Percentiles rank a stretch among this genome's conserved stretches.
Conservation (phyloP, 1,140 invertebrate genomes). For the Dendroctonus valens region DNA sequence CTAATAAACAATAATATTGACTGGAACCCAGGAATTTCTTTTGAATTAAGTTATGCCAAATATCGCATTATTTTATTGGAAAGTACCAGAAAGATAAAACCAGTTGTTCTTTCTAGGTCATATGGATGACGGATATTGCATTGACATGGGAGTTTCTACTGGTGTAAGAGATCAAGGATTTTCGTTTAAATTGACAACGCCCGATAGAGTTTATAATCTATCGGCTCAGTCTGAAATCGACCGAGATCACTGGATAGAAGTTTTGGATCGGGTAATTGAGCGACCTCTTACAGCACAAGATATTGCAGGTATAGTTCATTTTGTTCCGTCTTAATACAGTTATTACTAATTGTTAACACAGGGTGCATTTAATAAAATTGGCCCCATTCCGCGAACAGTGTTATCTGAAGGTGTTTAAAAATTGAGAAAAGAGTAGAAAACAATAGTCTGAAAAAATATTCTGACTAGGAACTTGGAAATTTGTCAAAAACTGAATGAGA, state of each 20-base stretch:
- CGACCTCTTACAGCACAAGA: slow-evolving; percentile 78
- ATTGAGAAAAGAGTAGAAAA: too few species aligned
- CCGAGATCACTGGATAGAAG: slow-evolving; percentile 75
- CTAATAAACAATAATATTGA: too few species aligned
- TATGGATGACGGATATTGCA: slow-evolving; percentile 69
- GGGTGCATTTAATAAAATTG: too few species aligned
- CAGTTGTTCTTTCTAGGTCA: slow-evolving; percentile 56
- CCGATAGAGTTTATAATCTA: slow-evolving; percentile 77
- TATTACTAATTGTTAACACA: too few species aligned
- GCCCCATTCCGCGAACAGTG: not conserved
- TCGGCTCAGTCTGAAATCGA: slow-evolving; percentile 77
- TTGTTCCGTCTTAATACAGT: not conserved
- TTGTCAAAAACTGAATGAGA: not conserved
- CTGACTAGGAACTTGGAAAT: not conserved
- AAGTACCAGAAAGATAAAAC: too few species aligned
- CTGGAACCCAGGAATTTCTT: too few species aligned
- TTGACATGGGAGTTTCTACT: slow-evolving; percentile 62
- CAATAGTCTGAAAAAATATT: not conserved
- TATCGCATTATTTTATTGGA: too few species aligned
- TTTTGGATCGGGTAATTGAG: slow-evolving; percentile 73
- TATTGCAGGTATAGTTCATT: slow-evolving; percentile 59
- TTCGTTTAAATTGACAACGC: slow-evolving; percentile 84
- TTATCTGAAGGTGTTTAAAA: not conserved
- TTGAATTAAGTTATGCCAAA: too few species aligned
- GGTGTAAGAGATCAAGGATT: slow-evolving; percentile 73